phyloP scores from a whole-genome alignment of 2,113 vertebrate genomes.

The Osmerus eperlanus region DNA sequence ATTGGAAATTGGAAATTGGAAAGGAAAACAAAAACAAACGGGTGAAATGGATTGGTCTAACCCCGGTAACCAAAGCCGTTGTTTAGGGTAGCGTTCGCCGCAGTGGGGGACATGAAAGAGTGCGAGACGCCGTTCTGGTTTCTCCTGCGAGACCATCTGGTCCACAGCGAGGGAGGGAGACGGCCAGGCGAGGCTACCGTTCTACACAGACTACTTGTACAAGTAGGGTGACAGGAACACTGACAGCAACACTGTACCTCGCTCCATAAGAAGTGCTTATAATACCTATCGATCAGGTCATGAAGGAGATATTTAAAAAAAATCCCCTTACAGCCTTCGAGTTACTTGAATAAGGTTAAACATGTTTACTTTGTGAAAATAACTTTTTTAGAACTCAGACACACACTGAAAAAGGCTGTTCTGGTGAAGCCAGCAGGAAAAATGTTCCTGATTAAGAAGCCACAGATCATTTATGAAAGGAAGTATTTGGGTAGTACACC shows the following conservation, averaged over 20 bases:
- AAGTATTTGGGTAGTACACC: slow-evolving; percentile 10
- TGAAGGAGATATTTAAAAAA: too few species aligned
- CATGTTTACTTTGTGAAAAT: not conserved
- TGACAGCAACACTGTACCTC: too few species aligned
- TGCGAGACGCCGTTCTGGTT: not conserved
- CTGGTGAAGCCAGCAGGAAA: slow-evolving; percentile 2
- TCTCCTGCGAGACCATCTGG: slow-evolving; percentile 20
- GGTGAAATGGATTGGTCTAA: slow-evolving; percentile 11
- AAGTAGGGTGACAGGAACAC: too few species aligned
- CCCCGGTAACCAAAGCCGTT: slow-evolving; percentile 12
- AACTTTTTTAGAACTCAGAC: not conserved
- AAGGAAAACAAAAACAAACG: slow-evolving; percentile 16
- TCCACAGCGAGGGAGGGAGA: slow-evolving; percentile 10
- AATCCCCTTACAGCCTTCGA: too few species aligned
- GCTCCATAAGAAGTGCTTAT: too few species aligned
- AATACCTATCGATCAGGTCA: too few species aligned
- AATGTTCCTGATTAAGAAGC: slow-evolving; percentile 3
- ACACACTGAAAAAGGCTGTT: not conserved
- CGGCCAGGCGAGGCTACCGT: too few species aligned
- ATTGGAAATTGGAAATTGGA: slow-evolving; percentile 20
- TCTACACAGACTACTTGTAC: too few species aligned
- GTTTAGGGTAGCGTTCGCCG: slow-evolving; percentile 19
- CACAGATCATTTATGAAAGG: slow-evolving; percentile 19
- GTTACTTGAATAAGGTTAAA: too few species aligned
- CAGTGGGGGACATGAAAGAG: slow-evolving; percentile 8